Conservation (phyloP, 2,113 vertebrate species). For the Nycticebus coucang region DNA sequence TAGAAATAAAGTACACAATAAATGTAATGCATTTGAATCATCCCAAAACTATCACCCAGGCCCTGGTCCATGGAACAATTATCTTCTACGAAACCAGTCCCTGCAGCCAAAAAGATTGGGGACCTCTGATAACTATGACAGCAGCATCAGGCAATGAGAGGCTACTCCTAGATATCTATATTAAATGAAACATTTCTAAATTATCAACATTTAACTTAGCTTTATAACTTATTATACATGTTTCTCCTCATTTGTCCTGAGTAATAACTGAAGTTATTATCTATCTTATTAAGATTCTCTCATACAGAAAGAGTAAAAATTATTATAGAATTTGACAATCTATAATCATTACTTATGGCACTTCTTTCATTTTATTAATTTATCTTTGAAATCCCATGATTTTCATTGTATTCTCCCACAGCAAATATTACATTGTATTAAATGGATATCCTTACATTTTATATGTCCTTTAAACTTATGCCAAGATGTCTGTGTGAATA, state of each 20-base stretch:
- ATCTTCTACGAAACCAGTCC: too few relatives aligned
- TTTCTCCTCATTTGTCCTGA: constrained; percentile 58
- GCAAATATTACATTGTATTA: not conserved
- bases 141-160: not conserved
- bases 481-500: not conserved
- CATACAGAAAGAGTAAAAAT: not conserved
- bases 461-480: not conserved
- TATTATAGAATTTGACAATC: not conserved
- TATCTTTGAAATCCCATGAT: not conserved
- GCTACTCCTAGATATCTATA: constrained; percentile 29
- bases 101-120: too few relatives aligned
- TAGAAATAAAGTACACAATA: too few relatives aligned
- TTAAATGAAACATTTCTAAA: constrained; percentile 57
- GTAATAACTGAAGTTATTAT: not conserved
- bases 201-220: constrained; percentile 57
- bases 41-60: too few relatives aligned
- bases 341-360: not conserved
- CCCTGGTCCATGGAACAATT: too few relatives aligned
- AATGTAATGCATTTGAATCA: too few relatives aligned
- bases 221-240: constrained; percentile 62
- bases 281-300: not conserved
- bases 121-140: not conserved
- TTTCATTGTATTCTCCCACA: not conserved
- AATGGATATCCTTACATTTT: not conserved
- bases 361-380: not conserved